Percentiles rank a stretch among this genome's conserved stretches.
These are phyloP conservation scores for Okapia johnstoni DNA, from an alignment of 2,113 vertebrate genomes.

Conservation along the genomic window DNA sequence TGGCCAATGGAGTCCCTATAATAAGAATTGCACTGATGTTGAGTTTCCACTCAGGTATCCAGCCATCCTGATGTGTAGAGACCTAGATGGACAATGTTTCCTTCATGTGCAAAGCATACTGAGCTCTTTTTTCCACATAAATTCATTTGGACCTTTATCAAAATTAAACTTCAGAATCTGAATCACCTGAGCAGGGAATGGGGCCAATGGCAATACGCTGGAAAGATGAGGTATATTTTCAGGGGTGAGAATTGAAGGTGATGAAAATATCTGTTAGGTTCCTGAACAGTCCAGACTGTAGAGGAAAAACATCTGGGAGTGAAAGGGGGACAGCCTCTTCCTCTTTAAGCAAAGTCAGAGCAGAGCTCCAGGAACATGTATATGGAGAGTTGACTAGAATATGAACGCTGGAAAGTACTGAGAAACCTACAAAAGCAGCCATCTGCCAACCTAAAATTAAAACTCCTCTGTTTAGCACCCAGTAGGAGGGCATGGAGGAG, in stretches of 20 bases:
- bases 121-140: background rate
- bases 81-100: background rate
- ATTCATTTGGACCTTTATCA: background rate
- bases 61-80: background rate
- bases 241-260: background rate
- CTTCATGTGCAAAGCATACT: background rate
- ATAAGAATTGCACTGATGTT: background rate
- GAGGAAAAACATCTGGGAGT: background rate
- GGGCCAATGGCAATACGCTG: background rate
- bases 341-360: background rate
- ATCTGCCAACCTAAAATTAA: background rate
- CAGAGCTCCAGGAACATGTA: background rate
- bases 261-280: background rate
- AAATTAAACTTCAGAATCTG: background rate
- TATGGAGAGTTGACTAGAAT: background rate
- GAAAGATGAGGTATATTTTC: background rate
- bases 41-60: background rate
- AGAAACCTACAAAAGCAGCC: background rate
- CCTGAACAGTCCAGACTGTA: background rate
- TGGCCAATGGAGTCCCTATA: background rate
- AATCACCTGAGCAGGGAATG: background rate
- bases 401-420: background rate
- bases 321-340: background rate
- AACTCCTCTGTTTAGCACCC: background rate
- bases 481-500: background rate